A percentile compares a stretch with the other conserved stretches of the same genome.
These are phyloP conservation scores for Ptiloglossa arizonensis DNA, from an alignment of 1,140 invertebrate genomes.

Conservation along the genomic window DNA sequence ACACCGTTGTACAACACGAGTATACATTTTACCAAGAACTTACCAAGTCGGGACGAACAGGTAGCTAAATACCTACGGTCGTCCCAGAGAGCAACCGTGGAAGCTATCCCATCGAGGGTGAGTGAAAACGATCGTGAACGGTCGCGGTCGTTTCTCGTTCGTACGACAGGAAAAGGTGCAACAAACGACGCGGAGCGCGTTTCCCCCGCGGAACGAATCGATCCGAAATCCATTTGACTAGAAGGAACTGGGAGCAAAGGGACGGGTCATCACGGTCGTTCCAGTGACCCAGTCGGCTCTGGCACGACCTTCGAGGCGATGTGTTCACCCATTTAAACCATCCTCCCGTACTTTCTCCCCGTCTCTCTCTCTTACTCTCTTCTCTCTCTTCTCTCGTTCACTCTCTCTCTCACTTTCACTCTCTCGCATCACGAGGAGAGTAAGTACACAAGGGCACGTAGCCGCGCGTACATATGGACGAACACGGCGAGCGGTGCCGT, in stretches of 20 bases:
- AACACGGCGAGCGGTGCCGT: slow-evolving; percentile 4
- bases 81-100: no score
- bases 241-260: not conserved
- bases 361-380: slow-evolving; percentile 41
- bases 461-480: slow-evolving; percentile 40
- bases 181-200: not conserved
- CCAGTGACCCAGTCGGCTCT: slow-evolving; percentile 75
- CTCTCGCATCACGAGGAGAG: slow-evolving; percentile 34
- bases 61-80: no score
- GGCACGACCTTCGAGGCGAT: slow-evolving; percentile 74
- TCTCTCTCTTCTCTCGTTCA: not conserved
- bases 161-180: not conserved
- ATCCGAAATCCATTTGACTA: not conserved
- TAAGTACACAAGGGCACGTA: not conserved
- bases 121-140: not conserved
- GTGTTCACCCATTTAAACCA: slow-evolving; percentile 70
- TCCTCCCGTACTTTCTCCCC: slow-evolving; percentile 29
- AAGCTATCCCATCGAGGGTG: no score
- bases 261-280: slow-evolving; percentile 61
- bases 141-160: not conserved
- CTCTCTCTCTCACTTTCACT: slow-evolving; percentile 47
- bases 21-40: no score
- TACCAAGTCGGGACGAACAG: no score
- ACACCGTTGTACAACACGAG: no score
- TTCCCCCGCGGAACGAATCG: not conserved